Percentiles rank a stretch among this genome's conserved stretches.
These are phyloP conservation scores for Lerema accius DNA, from an alignment of 1,140 invertebrate species.

Conservation along the genomic window DNA sequence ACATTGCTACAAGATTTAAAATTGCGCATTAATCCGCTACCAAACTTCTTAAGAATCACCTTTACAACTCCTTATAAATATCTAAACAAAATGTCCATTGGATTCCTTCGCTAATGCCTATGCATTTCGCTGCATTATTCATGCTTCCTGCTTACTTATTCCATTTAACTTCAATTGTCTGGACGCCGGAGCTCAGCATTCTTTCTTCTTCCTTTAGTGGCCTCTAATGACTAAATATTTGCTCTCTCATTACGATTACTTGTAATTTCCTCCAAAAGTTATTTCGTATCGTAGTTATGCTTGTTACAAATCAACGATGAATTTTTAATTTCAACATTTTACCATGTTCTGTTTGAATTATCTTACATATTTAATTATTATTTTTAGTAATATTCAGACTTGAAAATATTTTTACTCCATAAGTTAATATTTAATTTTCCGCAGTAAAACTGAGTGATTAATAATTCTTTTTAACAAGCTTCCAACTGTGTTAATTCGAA, in stretches of 20 bases:
- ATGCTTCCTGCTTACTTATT: constrained; percentile 35
- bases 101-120: constrained; percentile 33
- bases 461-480: constrained; percentile 43
- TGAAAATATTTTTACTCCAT: no score
- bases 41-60: neutral
- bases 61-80: constrained; percentile 10
- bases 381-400: no score
- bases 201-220: constrained; percentile 32
- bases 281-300: no score
- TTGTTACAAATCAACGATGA: no score
- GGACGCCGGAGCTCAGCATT: constrained; percentile 31
- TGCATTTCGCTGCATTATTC: constrained; percentile 34
- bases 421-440: constrained; percentile 36
- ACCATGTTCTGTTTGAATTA: no score
- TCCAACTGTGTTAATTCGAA: constrained; percentile 33
- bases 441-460: constrained; percentile 39
- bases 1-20: no score
- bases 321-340: no score
- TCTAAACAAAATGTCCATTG: constrained; percentile 25
- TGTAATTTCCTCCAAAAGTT: neutral
- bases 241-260: constrained; percentile 17
- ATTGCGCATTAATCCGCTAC: no score
- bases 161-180: constrained; percentile 35
- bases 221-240: constrained; percentile 34
- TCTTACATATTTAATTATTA: no score